A percentile compares a stretch with the other conserved stretches of the same genome.
Conservation (phyloP, 92 coral and sea anemone genomes). For the Palythoa caribaeorum region DNA sequence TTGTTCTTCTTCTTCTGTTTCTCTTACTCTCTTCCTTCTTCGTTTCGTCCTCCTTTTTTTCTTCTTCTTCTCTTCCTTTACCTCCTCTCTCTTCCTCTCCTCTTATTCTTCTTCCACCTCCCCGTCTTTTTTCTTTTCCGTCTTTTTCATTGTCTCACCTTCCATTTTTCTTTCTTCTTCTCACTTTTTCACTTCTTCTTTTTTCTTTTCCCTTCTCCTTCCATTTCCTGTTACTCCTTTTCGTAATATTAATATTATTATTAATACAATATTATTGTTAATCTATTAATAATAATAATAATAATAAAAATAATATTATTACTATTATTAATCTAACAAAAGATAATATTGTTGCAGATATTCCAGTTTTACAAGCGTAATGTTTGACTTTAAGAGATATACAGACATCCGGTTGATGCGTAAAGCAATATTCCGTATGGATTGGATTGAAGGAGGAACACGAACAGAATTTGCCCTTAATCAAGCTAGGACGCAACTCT, state of each 20-base stretch:
- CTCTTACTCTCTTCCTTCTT: neutral
- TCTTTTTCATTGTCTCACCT: neutral
- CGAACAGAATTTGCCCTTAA: neutral
- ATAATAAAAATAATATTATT: neutral
- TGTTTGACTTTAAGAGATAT: constrained; percentile 6
- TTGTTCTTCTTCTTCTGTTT: neutral
- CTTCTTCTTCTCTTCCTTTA: neutral
- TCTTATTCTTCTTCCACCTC: neutral
- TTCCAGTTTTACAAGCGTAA: constrained; percentile 51
- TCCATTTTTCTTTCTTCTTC: neutral
- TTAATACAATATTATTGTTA: neutral
- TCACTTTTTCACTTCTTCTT: neutral
- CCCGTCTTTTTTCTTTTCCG: neutral
- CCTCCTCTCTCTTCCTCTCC: neutral
- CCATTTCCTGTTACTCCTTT: too few species aligned
- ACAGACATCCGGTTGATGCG: constrained; percentile 22
- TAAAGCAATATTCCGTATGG: constrained; percentile 39
- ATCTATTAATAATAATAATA: too few species aligned
- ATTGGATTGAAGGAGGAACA: constrained; percentile 30
- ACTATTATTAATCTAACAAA: neutral
- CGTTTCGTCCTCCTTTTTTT: neutral
- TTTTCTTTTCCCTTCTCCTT: neutral
- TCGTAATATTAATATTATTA: too few species aligned
- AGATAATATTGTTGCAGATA: neutral
- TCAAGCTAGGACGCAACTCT: neutral